Base-by-base conservation (phyloP, 2,888 invertebrate species). In the Anoncus sp. region DNA sequence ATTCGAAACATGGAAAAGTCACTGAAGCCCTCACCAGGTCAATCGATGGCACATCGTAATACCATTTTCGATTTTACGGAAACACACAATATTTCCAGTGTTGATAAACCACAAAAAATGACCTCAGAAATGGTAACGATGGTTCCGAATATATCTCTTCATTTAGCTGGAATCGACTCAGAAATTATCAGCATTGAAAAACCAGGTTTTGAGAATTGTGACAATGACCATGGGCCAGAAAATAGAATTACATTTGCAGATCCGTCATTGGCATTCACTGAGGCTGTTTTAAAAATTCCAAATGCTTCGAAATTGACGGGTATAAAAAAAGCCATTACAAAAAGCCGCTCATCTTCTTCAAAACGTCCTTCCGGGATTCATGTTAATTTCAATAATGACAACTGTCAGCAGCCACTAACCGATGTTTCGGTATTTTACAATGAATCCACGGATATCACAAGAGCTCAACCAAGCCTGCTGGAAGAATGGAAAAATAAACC, bases 401-500 rank as follows among this genome's bases (percentile, higher is more conserved):
- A 59, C 14, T 10, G 43, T 9, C 1, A 38, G 3, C 22, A 43
- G 10, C 31, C 10, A 45, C 18, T 6, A 18, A 35, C 10, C 2
- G 55, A 70, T 43, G 49, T 38, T n/a, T 49, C 62, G 31, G 10
- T 60, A 3, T 59, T 74, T 24, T 47, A 20, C 12, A 69, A 81
- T 16, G 75, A 69, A 22, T 82, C 83, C 0, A 82, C 81, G 72
- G 67, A 84, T 70, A 66, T 83, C 1, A 83, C 84, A 47, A n/a
- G 60, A 38, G 72, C 73, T 9, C 27, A 82, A 40, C 22, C 65
- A 22, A 57, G 62, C 24, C 9, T 77, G 9, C 12, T 77, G 20
- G 20, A 18, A 24, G 10, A 12, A 27, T 53, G 6, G 2, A n/a
- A 40, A 31, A 14, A 3, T 35, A 10, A 12, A 27, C 16, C 18